These are phyloP conservation scores for Eriosoma lanigerum DNA, from an alignment of 1,140 invertebrate genomes.

Conservation along the genomic window DNA sequence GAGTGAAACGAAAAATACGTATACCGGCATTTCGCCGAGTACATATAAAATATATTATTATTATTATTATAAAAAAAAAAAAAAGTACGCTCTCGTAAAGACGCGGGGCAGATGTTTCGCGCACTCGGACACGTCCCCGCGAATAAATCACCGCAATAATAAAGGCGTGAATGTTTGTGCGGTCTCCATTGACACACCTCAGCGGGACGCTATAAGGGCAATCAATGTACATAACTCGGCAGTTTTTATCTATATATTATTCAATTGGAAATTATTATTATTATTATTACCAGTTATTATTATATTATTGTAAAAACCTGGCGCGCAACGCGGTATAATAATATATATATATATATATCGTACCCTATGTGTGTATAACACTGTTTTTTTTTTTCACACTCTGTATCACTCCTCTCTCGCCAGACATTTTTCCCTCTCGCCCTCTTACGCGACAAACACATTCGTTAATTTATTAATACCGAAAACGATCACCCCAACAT, in stretches of 20 bases:
- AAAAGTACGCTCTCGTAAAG: not conserved
- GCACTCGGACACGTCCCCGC: conserved; percentile 20
- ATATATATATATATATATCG: too few species aligned
- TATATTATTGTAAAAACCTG: conserved; percentile 2
- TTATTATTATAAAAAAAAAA: too few species aligned
- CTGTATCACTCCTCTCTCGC: not conserved
- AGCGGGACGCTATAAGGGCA: conserved; percentile 40
- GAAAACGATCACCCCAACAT: too few species aligned
- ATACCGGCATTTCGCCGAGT: too few species aligned
- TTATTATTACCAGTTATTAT: conserved; percentile 1
- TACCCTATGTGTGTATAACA: not conserved
- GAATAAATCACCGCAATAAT: conserved; percentile 50
- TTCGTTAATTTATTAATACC: too few species aligned
- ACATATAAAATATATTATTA: too few species aligned
- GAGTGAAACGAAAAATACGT: not conserved
- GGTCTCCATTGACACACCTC: conserved; percentile 45
- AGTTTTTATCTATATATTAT: conserved; percentile 48
- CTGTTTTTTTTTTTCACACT: conserved; percentile 13
- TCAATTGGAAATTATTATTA: conserved; percentile 24
- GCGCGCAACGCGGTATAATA: not conserved
- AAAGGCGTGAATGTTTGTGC: conserved; percentile 52
- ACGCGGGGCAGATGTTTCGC: conserved; percentile 37
- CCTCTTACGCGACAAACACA: too few species aligned
- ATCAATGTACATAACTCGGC: conserved; percentile 48
- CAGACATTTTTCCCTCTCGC: not conserved